A percentile compares a stretch with the other conserved stretches of the same genome.
These are phyloP conservation scores for Neotoma lepida DNA, from an alignment of 2,113 vertebrate genomes.

Conservation along the genomic window DNA sequence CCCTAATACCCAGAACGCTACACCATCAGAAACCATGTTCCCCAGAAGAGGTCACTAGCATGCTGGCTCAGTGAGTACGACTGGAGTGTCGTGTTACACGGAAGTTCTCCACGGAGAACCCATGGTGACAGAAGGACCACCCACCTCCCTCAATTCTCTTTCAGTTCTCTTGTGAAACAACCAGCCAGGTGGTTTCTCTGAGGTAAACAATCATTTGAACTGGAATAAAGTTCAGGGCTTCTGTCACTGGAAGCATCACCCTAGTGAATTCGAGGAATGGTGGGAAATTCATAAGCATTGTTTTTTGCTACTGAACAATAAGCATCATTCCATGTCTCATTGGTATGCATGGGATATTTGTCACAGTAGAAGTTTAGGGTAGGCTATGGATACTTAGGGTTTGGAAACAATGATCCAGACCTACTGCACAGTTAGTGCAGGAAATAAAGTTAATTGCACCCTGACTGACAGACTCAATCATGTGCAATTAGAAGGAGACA, in stretches of 20 bases:
- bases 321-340: slow-evolving; percentile 9
- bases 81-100: neutral
- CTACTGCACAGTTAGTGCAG: neutral
- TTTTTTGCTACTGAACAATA: slow-evolving; percentile 7
- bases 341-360: neutral
- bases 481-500: slow-evolving; percentile 46
- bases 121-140: neutral
- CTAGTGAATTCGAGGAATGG: neutral
- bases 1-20: neutral
- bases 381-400: neutral
- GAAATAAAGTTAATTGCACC: slow-evolving; percentile 56
- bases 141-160: neutral
- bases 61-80: slow-evolving; percentile 38
- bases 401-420: slow-evolving; percentile 37
- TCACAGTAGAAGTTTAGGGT: neutral
- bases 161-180: neutral
- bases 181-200: neutral
- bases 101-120: neutral
- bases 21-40: slow-evolving; percentile 13
- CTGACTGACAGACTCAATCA: slow-evolving; percentile 40
- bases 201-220: neutral
- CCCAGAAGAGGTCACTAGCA: slow-evolving; percentile 76
- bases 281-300: neutral
- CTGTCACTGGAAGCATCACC: neutral
- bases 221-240: neutral